A percentile compares a stretch with the other conserved stretches of the same genome.
Evolutionary conservation across 1,140 invertebrate genomes (phyloP).

Genomic region (Armadillidium nasatum): DNA sequence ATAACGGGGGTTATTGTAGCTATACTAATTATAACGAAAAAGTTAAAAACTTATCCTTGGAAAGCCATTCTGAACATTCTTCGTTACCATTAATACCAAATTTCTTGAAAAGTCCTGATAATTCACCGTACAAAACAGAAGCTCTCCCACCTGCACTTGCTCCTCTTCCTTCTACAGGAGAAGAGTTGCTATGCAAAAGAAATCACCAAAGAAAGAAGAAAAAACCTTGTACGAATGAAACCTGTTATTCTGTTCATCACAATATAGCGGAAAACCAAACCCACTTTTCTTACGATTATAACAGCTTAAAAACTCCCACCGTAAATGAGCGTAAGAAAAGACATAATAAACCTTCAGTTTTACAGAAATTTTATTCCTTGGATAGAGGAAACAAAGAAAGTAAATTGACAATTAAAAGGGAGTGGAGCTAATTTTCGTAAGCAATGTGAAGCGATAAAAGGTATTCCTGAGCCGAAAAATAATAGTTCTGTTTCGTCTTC

Average conservation of each 20-base stretch:
- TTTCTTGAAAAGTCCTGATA: background rate
- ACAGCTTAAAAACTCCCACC: background rate
- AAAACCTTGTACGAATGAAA: conserved; percentile 29
- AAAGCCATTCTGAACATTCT: background rate
- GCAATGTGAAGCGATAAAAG: background rate
- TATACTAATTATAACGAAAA: background rate
- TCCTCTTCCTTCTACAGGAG: conserved; percentile 27
- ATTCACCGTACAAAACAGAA: background rate
- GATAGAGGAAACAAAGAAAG: conserved; percentile 28
- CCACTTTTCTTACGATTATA: too few species aligned
- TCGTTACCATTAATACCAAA: background rate
- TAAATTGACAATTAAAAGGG: background rate
- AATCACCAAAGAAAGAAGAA: conserved; percentile 32
- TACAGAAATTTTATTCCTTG: conserved; percentile 36
- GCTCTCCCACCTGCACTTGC: background rate
- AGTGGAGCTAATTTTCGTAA: background rate
- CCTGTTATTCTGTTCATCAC: conserved; percentile 30
- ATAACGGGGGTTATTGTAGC: background rate
- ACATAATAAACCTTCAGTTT: conserved; percentile 23
- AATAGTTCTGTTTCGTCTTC: background rate
- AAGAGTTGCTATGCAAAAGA: conserved; percentile 14
- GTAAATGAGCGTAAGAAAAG: conserved; percentile 27
- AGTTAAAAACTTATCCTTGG: background rate
- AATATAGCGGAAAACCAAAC: background rate
- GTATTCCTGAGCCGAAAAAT: background rate